phyloP scores from a whole-genome alignment of 2,888 invertebrate genomes.

The Idaea biselata region DNA sequence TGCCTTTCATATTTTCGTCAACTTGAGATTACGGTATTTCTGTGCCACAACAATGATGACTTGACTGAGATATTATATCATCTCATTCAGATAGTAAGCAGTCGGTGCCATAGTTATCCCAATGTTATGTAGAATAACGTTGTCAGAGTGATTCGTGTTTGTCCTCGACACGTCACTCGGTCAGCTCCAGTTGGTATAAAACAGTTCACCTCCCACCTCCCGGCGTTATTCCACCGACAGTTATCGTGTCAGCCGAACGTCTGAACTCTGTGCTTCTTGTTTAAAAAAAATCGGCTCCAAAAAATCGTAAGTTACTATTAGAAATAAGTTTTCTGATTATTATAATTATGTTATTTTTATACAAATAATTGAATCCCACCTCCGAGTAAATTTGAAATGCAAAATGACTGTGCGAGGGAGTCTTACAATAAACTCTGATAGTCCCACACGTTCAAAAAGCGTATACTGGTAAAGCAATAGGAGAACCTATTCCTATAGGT shows the following conservation, averaged over 20 bases:
- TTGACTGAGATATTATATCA: too few species aligned
- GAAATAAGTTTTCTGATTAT: not conserved
- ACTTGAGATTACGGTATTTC: too few species aligned
- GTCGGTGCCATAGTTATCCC: not conserved
- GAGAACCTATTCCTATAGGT: too few species aligned
- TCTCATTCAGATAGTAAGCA: too few species aligned
- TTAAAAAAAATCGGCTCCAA: constrained; percentile 32
- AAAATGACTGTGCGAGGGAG: too few species aligned
- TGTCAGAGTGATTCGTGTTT: not conserved
- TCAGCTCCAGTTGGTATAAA: constrained; percentile 42
- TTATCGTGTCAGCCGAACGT: constrained; percentile 39
- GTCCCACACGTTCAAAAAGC: too few species aligned
- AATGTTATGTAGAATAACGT: not conserved
- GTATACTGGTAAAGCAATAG: too few species aligned
- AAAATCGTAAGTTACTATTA: constrained; percentile 43
- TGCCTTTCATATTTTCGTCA: too few species aligned
- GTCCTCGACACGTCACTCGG: constrained; percentile 17
- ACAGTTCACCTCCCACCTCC: constrained; percentile 50
- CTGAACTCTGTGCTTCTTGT: constrained; percentile 32
- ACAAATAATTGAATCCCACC: not conserved
- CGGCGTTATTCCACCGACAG: constrained; percentile 45
- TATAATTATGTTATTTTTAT: not conserved
- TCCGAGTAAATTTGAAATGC: too few species aligned
- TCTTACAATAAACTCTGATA: too few species aligned
- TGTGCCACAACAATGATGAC: too few species aligned